A percentile compares a stretch with the other conserved stretches of the same genome.
Conservation (phyloP, 2,797 vertebrate genomes). For the Pteronotus mesoamericanus region DNA sequence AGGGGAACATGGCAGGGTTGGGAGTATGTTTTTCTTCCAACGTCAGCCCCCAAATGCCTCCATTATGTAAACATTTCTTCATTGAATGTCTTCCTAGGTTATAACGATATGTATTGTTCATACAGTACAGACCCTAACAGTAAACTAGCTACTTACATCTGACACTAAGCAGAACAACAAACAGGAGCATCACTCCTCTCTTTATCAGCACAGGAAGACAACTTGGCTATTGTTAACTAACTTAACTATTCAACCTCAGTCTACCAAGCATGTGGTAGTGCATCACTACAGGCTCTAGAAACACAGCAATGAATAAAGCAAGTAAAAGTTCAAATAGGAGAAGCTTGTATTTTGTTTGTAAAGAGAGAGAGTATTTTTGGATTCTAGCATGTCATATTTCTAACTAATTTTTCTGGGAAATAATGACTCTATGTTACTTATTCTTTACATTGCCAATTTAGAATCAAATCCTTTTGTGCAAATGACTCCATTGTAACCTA, state of each 20-base stretch:
- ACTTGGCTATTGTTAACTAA: background rate
- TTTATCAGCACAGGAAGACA: background rate
- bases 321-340: background rate
- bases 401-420: background rate
- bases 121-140: rapidly evolving
- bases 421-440: background rate
- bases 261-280: background rate
- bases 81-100: background rate
- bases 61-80: background rate
- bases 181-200: background rate
- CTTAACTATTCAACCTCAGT: background rate
- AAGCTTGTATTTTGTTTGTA: background rate
- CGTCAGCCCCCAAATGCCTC: background rate
- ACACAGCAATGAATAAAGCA: background rate
- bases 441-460: background rate
- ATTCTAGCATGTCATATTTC: background rate
- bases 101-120: background rate
- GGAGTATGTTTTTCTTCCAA: background rate
- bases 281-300: background rate
- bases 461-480: background rate
- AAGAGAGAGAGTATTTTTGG: background rate
- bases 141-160: background rate
- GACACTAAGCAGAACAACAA: background rate
- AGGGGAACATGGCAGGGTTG: background rate
- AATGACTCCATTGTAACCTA: background rate